Base-by-base conservation (phyloP, 2,113 vertebrate species). In the Hyperoodon ampullatus region DNA sequence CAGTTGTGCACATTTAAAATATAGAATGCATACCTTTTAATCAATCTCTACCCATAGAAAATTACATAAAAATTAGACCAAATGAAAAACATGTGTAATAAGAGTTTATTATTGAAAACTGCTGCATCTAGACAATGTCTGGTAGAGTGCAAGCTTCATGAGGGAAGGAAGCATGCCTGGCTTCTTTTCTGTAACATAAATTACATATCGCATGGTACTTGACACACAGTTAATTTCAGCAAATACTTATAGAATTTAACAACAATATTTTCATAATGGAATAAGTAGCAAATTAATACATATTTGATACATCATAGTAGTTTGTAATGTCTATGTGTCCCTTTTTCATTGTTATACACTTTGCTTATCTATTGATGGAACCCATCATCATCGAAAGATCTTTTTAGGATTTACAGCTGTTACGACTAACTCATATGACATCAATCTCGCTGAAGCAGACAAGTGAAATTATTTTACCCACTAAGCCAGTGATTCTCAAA, bases 1-100 rank as follows among this genome's bases (percentile, higher is more conserved):
- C 16, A 92, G 13, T 21, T 75, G 35, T 47, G 30, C 24, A 75
- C 6, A 47, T 85, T 95, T 81, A 72, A 74, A 93, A 78, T 70
- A 82, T 26, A 14, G 50, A 83, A 90, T 86, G 24, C 19, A 84
- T 90, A 80, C 83, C 89, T 93, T 94, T 90, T 77, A 90, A 85
- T 14, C 21, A 24, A 87, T 87, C 68, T 35, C 35, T 91, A 33
- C 58, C 8, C n/a, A 44, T 8, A 75, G 74, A 68, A 95, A 97
- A 86, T 68, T 30, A 72, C 18, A 68, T 21, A 68, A 47, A 92
- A 89, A 85, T 82, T n/a, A 39, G 39, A 61, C 8, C 26, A 58
- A 74, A 72, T 60, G 72, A 35, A 84, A 95, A 65, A 33, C 66
- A 75, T 35, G 16, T 53, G 15, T 84, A 19, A 42, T 42, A 80